Base-by-base conservation (phyloP, 2,888 invertebrate genomes). In the Drosophila subsilvestris region DNA sequence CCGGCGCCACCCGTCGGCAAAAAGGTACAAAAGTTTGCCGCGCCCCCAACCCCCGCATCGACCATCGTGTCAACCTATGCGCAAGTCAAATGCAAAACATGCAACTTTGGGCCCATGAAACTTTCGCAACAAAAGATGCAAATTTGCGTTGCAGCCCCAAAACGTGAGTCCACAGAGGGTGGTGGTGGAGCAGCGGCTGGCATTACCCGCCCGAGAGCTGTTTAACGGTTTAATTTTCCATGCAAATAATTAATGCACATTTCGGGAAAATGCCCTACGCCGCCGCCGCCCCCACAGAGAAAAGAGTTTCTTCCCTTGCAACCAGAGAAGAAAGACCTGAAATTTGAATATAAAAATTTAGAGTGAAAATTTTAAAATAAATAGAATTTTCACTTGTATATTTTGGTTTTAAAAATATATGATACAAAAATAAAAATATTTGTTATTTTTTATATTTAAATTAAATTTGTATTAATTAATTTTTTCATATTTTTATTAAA, bases 41-140 rank as follows among this genome's bases (percentile, higher is more conserved):
- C 49, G 22, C 22, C 9, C 42, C 44, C 25, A 17, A 8, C 29
- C 32, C 54, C 20, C 18, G 45, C 65, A n/a, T 25, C 54, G 43
- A 45, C 58, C 55, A 4, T 6, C 37, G 56, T 81, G 79, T 75
- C 71, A 85, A 77, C 78, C 63, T 37, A 65, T 49, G 73, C 58
- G 56, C 75, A 76, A 80, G 77, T 80, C 84, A 79, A 75, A 69
- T 71, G 69, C 69, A 63, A 76, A 73, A 77, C 73, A 73, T 67
- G 69, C 75, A 80, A 80, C 74, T 70, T 63, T 75, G 53, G 50
- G 56, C 65, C 62, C 69, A 55, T 72, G 72, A 72, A 72, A 72
- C 51, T 72, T 74, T 74, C 57, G 51, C 53, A 55, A 75, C 75
- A 73, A 75, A 74, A 74, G 74, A 72, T 70, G 63, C 63, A 74